Conservation (phyloP, 2,113 vertebrate species). For the Apistogramma diplotaenia region DNA sequence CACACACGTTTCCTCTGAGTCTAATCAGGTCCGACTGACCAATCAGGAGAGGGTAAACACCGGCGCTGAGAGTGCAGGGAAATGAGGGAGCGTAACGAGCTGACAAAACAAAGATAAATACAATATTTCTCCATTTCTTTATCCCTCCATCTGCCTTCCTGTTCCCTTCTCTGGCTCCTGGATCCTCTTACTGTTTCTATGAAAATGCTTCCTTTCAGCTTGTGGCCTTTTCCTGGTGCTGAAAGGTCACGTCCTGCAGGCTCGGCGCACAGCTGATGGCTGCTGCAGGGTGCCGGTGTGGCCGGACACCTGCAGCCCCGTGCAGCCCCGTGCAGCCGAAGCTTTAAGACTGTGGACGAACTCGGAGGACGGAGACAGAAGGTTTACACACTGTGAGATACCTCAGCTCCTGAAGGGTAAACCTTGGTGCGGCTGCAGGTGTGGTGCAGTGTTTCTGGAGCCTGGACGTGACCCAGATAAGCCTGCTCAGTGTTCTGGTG, state of each 20-base stretch:
- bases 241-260: constrained; percentile 24
- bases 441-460: not conserved
- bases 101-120: not conserved
- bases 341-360: no score
- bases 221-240: constrained; percentile 24
- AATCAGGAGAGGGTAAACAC: constrained; percentile 2
- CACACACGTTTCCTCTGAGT: not conserved
- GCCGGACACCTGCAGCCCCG: not conserved
- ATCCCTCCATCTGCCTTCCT: not conserved
- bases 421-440: not conserved
- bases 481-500: constrained; percentile 4
- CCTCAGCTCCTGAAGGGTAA: no score
- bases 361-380: no score
- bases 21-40: not conserved
- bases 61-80: not conserved
- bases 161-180: not conserved
- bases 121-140: not conserved
- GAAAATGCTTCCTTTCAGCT: constrained; percentile 35
- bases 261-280: not conserved
- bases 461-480: constrained; percentile 17
- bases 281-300: not conserved
- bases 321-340: no score
- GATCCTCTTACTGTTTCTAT: not conserved
- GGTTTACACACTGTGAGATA: no score
- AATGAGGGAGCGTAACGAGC: not conserved